These are phyloP conservation scores for Ammodytes marinus DNA, from an alignment of 2,113 vertebrate species.

Conservation along the genomic window DNA sequence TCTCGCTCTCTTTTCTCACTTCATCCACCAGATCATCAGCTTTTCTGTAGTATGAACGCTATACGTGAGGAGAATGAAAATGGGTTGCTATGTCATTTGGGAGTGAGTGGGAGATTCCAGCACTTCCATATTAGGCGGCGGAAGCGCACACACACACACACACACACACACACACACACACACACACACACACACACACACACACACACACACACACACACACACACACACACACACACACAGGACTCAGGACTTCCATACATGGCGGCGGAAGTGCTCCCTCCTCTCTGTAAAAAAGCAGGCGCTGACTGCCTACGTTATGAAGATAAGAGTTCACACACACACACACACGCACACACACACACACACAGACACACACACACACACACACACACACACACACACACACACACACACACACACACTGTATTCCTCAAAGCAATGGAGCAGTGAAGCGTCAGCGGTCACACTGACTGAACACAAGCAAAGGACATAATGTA, in stretches of 20 bases:
- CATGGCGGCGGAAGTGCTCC: conserved; percentile 75
- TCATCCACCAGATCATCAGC: too few species aligned
- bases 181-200: neutral
- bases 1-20: too few species aligned
- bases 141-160: neutral
- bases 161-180: neutral
- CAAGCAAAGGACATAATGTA: conserved; percentile 29
- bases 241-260: conserved; percentile 69
- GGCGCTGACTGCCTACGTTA: conserved; percentile 50
- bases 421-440: conserved; percentile 43
- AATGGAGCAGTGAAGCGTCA: conserved; percentile 39
- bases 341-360: neutral
- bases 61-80: too few species aligned
- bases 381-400: conserved; percentile 11
- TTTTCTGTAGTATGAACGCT: too few species aligned
- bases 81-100: too few species aligned
- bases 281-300: conserved; percentile 30
- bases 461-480: conserved; percentile 49
- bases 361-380: neutral
- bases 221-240: neutral
- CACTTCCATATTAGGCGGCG: too few species aligned
- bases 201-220: neutral
- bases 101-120: too few species aligned
- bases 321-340: conserved; percentile 59
- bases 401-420: conserved; percentile 18